Percentiles rank a stretch among this genome's conserved stretches.
Evolutionary conservation across 2,888 invertebrate genomes (phyloP).

Genomic region (Pandemis corylana): DNA sequence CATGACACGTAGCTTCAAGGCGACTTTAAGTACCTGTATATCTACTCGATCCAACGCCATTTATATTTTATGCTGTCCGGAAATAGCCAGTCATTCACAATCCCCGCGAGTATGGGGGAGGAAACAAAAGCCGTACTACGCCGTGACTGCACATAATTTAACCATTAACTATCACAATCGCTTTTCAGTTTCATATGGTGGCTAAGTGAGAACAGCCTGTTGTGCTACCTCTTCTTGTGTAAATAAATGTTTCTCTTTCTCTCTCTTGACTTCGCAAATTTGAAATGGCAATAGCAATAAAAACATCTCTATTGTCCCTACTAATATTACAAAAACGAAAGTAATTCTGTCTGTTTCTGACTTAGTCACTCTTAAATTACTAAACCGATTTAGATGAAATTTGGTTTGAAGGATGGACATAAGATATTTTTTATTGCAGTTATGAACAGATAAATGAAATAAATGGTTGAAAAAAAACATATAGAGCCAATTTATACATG

Average conservation of each 20-base stretch:
- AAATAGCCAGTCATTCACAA: conserved; percentile 56
- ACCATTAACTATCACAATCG: background rate
- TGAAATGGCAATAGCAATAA: no score
- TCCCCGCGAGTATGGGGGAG: conserved; percentile 46
- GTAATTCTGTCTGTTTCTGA: no score
- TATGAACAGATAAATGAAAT: no score
- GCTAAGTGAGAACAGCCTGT: background rate
- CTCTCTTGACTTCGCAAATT: no score
- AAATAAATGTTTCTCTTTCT: no score
- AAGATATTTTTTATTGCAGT: no score
- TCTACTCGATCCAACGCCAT: conserved; percentile 44
- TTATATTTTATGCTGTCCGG: conserved; percentile 50
- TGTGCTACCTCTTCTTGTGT: background rate
- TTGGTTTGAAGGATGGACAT: no score
- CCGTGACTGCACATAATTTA: conserved; percentile 46
- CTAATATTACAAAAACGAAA: no score
- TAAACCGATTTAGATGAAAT: no score
- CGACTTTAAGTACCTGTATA: conserved; percentile 47
- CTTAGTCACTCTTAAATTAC: no score
- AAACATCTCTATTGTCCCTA: no score
- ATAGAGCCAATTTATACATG: background rate
- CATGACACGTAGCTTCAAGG: conserved; percentile 52
- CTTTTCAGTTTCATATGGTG: background rate
- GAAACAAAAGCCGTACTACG: conserved; percentile 50
- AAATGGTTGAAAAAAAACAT: no score